Base-by-base conservation (phyloP, 1,140 invertebrate genomes). In the Matsumurasca onukii region DNA sequence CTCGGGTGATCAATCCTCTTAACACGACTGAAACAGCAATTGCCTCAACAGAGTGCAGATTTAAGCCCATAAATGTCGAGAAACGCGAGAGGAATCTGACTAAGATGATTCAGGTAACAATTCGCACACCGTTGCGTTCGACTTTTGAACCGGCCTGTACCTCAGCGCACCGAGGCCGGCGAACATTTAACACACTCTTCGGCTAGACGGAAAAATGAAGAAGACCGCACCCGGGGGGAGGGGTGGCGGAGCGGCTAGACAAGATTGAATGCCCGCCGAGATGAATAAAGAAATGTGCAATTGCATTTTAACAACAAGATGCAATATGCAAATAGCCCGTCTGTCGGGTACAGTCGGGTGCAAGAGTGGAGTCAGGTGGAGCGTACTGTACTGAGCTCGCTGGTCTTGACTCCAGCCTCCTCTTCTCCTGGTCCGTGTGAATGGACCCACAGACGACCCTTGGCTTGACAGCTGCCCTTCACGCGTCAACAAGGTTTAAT, bases 261-360 rank as follows among this genome's bases (percentile, higher is more conserved):
- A 68, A 68, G 66, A 68, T 68, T 68, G 66, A 68, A 68, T 55
- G 57, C 66, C 25, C 55, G 61, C 52, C 25, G 51, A 59, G 66
- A 68, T 68, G 66, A 68, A 68, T 68, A 68, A 68, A 68, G 66
- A 68, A 68, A 68, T 61, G 52, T 68, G 66, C 66, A 68, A 68
- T 68, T 68, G 66, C 66, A 68, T 68, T 68, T 68, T 61, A 68
- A 68, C 66, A 68, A 61, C 66, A 55, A 67, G 66, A 68, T 68
- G 66, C 66, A 68, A 45, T 68, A 68, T 68, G 66, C 66, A 59
- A 68, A 68, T 68, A 61, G 31, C 62, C 31, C 22, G 31, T 65
- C 62, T 24, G 34, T 15, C 62, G 17, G 62, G 62, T 65, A 65
- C 39, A 65, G 62, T 65, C 62, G 1, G n/a, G 24, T 24, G 1